Evolutionary conservation across 92 coral and sea anemone species (phyloP), one percentile per base, ranked within the genome.

Genomic region (Galaxea fascicularis): DNA sequence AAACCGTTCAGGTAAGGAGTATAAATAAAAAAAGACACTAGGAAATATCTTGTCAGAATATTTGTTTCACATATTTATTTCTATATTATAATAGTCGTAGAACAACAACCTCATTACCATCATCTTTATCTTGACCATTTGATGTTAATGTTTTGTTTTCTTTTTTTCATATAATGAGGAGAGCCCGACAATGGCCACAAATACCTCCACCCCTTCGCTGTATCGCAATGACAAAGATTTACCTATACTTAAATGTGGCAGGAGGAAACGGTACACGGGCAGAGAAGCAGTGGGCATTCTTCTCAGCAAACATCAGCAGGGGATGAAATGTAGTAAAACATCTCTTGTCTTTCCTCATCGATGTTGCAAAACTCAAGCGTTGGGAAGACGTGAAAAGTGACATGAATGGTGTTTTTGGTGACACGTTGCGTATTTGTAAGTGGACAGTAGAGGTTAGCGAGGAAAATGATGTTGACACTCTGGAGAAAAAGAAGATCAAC

Each of bases 301-400:
- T 17, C 72, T 20, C 10, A 41, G n/a, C 9, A 20, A 69, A 69
- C 21, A 31, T 35, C 45, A 25, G 28, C 82, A 73, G 71, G 35
- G 35, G 31, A 28, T 45, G 46, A 79, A 79, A 54, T 79, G 86
- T 58, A 65, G 73, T 1, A 69, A 69, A 67, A 59, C 46, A 24
- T 71, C 86, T 80, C 80, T 1, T 80, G 49, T 59, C 75, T 16
- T 79, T 80, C 73, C 54, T 86, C 44, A 58, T 86, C 24, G 64
- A 86, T 62, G 49, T 70, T 20, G 69, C 69, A 16, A 69, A 59
- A 28, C 71, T 58, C 6, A 80, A 81, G 60, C 15, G 24, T 60
- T 87, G 91, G 91, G 27, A 58, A 69, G 91, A 87, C 52, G 80
- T 87, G 46, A 80, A 87, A 44, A 46, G 82, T 22, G 86, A 87